Conservation (phyloP, 2,797 vertebrate species). For the Protonibea diacanthus region DNA sequence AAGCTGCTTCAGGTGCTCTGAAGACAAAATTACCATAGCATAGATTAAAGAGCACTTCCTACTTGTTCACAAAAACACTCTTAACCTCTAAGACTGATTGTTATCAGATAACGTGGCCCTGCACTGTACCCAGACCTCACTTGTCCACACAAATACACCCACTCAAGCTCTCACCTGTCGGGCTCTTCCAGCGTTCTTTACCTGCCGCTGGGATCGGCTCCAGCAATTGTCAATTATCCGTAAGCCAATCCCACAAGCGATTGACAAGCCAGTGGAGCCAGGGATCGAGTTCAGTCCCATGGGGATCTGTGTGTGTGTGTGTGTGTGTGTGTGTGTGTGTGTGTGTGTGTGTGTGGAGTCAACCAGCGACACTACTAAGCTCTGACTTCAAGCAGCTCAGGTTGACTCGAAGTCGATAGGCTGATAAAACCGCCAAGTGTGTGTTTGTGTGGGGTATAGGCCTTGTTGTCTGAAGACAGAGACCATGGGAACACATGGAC, state of each 20-base stretch:
- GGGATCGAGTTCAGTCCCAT: constrained; percentile 89
- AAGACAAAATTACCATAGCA: neutral
- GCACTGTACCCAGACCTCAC: constrained; percentile 33
- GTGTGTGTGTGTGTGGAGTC: constrained; percentile 65
- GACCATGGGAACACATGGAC: constrained; percentile 54
- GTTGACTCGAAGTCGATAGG: constrained; percentile 78
- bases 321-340: constrained; percentile 72
- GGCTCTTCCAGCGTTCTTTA: constrained; percentile 79
- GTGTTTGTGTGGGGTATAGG: constrained; percentile 36
- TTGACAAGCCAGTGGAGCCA: constrained; percentile 83
- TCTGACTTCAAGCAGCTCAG: constrained; percentile 86
- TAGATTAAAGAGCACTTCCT: constrained; percentile 29
- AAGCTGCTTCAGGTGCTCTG: neutral
- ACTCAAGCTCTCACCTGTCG: constrained; percentile 69
- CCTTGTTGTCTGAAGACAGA: constrained; percentile 43
- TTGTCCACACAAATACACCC: constrained; percentile 52
- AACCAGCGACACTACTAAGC: constrained; percentile 86
- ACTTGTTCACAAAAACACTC: constrained; percentile 34
- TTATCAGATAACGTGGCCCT: constrained; percentile 37
- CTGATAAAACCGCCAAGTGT: constrained; percentile 73
- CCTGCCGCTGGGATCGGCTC: constrained; percentile 82
- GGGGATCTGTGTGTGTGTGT: constrained; percentile 84
- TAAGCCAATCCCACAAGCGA: constrained; percentile 86
- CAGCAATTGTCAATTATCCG: constrained; percentile 89
- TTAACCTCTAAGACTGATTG: constrained; percentile 45